Evolutionary conservation across 92 coral and sea anemone genomes (phyloP).

Genomic region (Umimayanthus chanpuru): DNA sequence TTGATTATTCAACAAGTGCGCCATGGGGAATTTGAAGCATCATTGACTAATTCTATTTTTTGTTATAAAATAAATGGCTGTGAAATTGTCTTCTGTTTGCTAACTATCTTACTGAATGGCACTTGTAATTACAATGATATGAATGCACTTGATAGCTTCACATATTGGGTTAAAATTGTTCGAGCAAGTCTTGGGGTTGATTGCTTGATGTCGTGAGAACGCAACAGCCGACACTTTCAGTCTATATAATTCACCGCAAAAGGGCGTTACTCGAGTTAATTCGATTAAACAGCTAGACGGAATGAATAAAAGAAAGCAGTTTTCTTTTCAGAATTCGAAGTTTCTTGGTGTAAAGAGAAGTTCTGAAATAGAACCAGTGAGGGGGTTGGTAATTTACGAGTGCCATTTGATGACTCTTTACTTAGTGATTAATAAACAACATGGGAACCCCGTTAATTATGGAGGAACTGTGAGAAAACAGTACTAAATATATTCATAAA

Average conservation of each 20-base stretch:
- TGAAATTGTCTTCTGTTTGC: slow-evolving; percentile 20
- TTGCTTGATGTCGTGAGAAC: not conserved
- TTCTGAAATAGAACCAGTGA: not conserved
- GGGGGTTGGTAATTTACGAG: not conserved
- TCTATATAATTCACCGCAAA: not conserved
- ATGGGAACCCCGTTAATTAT: not conserved
- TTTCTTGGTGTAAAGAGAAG: too few species aligned
- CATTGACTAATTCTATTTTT: not conserved
- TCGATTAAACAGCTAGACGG: not conserved
- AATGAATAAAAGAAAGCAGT: not conserved
- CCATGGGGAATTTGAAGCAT: not conserved
- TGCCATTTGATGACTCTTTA: not conserved
- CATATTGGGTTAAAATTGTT: not conserved
- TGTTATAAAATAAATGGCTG: slow-evolving; percentile 13
- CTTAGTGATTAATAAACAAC: not conserved
- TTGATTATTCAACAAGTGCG: not conserved
- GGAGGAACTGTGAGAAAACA: not conserved
- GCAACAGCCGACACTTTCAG: not conserved
- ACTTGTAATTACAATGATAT: not conserved
- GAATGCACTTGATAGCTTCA: not conserved
- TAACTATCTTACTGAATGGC: not conserved
- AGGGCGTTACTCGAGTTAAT: not conserved
- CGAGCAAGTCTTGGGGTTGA: too few species aligned
- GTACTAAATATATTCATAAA: too few species aligned
- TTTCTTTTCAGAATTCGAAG: not conserved